These are phyloP conservation scores for Fregetta grallaria DNA, from an alignment of 2,113 vertebrate genomes.

Conservation along the genomic window DNA sequence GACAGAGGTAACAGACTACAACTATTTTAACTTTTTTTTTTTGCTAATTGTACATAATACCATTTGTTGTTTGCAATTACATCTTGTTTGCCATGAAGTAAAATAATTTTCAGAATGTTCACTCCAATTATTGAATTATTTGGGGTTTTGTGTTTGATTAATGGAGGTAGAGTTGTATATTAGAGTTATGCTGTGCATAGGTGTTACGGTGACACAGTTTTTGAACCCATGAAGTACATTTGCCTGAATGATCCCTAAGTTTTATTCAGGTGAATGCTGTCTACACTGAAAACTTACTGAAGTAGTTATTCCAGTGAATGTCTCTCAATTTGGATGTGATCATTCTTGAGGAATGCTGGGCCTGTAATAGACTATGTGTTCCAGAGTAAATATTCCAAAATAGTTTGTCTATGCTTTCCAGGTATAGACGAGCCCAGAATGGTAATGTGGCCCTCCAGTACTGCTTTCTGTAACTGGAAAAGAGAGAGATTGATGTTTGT, in stretches of 20 bases:
- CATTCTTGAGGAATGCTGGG: neutral
- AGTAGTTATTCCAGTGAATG: neutral
- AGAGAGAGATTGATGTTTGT: neutral
- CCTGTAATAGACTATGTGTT: neutral
- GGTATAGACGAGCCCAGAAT: neutral
- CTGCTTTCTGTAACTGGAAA: neutral
- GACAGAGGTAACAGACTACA: neutral
- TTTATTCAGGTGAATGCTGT: neutral
- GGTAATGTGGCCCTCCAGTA: neutral
- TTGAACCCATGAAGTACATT: neutral
- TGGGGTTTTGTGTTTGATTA: neutral
- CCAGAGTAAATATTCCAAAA: neutral
- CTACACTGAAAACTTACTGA: neutral
- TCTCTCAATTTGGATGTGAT: neutral
- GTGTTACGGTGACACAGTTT: neutral
- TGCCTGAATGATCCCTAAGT: neutral
- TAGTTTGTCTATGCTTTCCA: conserved; percentile 3
- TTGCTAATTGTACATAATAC: neutral
- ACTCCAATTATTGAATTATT: neutral
- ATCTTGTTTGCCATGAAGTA: neutral
- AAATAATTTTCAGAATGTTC: neutral
- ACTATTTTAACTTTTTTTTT: neutral
- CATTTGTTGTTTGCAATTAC: neutral
- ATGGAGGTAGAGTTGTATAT: neutral
- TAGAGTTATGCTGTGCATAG: neutral